Evolutionary conservation across 1,140 invertebrate species (phyloP).

Genomic region (Caerostris darwini): DNA sequence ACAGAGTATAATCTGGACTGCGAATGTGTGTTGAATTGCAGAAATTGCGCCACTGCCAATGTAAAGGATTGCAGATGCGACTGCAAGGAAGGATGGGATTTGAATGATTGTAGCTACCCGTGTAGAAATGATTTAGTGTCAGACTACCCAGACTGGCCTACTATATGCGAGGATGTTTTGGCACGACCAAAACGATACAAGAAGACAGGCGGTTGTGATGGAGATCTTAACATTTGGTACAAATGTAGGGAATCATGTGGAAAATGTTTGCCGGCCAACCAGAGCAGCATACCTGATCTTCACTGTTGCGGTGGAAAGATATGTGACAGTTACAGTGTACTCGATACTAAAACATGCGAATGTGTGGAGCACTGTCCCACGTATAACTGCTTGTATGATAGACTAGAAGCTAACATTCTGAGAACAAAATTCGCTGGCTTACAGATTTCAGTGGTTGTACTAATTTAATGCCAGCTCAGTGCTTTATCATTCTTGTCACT

Average conservation of each 20-base stretch:
- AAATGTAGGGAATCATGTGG: neutral
- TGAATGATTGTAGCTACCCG: neutral
- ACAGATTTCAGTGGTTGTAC: too few species aligned
- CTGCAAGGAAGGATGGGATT: constrained; percentile 15
- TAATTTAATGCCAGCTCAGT: too few species aligned
- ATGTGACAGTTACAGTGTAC: neutral
- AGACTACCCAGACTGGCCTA: neutral
- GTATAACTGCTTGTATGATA: neutral
- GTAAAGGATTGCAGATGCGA: neutral
- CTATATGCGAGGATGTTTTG: neutral
- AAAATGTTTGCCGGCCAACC: neutral
- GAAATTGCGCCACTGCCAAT: neutral
- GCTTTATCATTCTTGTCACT: too few species aligned
- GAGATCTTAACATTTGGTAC: neutral
- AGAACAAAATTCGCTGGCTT: too few species aligned
- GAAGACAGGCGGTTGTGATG: neutral
- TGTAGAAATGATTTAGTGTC: neutral
- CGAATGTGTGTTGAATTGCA: neutral
- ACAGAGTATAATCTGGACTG: neutral
- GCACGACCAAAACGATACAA: neutral
- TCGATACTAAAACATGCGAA: neutral
- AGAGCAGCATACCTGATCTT: neutral
- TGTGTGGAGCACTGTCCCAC: neutral
- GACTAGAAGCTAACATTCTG: too few species aligned
- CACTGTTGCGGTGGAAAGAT: neutral